These are phyloP conservation scores for Tupiocoris notatus DNA, from an alignment of 2,888 invertebrate species.

Conservation along the genomic window DNA sequence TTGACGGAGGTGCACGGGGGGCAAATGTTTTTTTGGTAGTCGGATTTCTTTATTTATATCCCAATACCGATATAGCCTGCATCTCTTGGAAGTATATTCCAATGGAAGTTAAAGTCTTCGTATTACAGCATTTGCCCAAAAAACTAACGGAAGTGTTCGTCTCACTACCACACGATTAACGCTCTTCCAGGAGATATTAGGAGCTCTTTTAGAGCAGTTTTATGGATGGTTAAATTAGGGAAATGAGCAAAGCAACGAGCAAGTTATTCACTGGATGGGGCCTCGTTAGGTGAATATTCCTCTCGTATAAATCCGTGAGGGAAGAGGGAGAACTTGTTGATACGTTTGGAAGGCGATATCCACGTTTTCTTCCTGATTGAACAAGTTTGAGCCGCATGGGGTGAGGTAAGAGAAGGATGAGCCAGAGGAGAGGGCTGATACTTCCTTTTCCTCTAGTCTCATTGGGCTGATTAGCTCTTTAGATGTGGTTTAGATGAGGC, in stretches of 20 bases:
- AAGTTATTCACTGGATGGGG: not conserved
- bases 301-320: not conserved
- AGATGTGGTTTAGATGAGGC: slow-evolving; percentile 38
- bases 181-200: too few species aligned
- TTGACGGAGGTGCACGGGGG: too few species aligned
- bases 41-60: too few species aligned
- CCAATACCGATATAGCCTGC: too few species aligned
- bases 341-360: slow-evolving; percentile 28
- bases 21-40: too few species aligned
- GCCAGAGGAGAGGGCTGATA: not conserved
- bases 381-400: slow-evolving; percentile 35
- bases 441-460: not conserved
- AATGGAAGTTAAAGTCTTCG: too few species aligned
- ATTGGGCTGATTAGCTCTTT: slow-evolving; percentile 42
- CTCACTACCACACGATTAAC: too few species aligned
- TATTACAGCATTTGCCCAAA: too few species aligned
- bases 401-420: not conserved
- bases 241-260: not conserved
- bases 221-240: not conserved
- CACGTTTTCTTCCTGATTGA: slow-evolving; percentile 39
- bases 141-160: too few species aligned
- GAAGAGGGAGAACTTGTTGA: slow-evolving; percentile 37
- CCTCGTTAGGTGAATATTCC: not conserved
- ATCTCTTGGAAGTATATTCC: too few species aligned
- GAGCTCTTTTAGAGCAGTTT: not conserved